Base-by-base conservation (phyloP, 1,140 invertebrate species). In the Bombus turneri region DNA sequence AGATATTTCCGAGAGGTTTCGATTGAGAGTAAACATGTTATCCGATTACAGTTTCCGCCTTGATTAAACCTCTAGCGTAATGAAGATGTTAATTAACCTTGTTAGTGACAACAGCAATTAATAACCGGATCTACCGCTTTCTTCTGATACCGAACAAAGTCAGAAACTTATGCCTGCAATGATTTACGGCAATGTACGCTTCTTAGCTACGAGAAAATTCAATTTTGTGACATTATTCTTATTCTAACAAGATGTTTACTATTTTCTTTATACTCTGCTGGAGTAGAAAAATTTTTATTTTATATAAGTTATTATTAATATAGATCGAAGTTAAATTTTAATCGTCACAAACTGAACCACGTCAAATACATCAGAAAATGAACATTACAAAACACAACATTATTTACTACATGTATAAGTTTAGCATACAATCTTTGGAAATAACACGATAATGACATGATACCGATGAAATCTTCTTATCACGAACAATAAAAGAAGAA, bases 61-160 rank as follows among this genome's bases (percentile, higher is more conserved):
- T 84, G 87, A 89, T 87, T 87, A 90, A 85, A 72, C 64, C 31
- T 28, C 64, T 66, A 31, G 39, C 47, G n/a, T 41, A 22, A 15
- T 18, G 71, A 69, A 77, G 77, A 83, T 53, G 47, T 89, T 90
- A 85, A 90, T 87, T 87, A 87, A 87, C 64, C n/a, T 77, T 77
- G 73, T 80, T 82, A 79, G 43, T 43, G 47, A 41, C 43, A 74
- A 81, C 34, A 31, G 37, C 59, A 39, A 85, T 85, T 75, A 90
- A 80, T 68, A n/a, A 41, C 22, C 13, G 18, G 18, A 77, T 34
- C 53, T 3, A 75, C 18, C 34, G 1, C 22, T 73, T 64, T 41
- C 62, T 64, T 57, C 43, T 18, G 9, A 43, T 64, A 12, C 22
- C 75, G 64, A 88, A 83, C 72, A 66, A 72, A 43, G 25, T 10